Base-by-base conservation (phyloP, 2,113 vertebrate genomes). In the Quiscalus mexicanus region DNA sequence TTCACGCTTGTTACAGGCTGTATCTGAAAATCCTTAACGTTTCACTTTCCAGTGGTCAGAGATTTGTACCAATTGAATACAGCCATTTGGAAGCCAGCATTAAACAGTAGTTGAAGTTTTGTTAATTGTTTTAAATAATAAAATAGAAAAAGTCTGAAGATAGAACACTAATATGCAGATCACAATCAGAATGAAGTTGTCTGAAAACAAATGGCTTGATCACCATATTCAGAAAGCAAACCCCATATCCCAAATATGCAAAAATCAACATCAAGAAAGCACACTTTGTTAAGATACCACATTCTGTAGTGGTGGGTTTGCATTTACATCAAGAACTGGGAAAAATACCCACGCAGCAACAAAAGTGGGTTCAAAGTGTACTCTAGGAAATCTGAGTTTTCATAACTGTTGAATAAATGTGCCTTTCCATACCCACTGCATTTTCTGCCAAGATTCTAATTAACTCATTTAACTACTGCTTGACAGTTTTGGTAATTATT, bases 401-500 rank as follows among this genome's bases (percentile, higher is more conserved):
- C 75, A 3, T 94, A 86, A 83, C 30, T 81, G 50, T 83, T 90
- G 73, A 95, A 93, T 89, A 93, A 94, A 95, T 87, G 92, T 89
- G 56, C 33, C n/a, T 87, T 95, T 95, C 85, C 75, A 64, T 45
- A 92, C 9, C 82, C 44, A 79, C 28, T 59, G 55, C 31, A 90
- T 67, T 75, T 80, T 79, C 77, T 95, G 93, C 87, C 70, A 95
- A 90, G 80, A 89, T 76, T 96, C 64, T 91, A 91, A 94, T 93
- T 92, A 95, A 81, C 42, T 95, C 53, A 42, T 31, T 94, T 89
- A 96, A 87, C 62, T 74, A 93, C 63, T 76, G 42, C 73, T 89
- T 84, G 77, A 95, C 77, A 87, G n/a, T 70, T 96, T 85, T 67
- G 52, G 50, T 77, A 97, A 95, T 95, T 58, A 96, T 73, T 75